A percentile compares a stretch with the other conserved stretches of the same genome.
These are phyloP conservation scores for Cosmia pyralina DNA, from an alignment of 2,888 invertebrate species.

Conservation along the genomic window DNA sequence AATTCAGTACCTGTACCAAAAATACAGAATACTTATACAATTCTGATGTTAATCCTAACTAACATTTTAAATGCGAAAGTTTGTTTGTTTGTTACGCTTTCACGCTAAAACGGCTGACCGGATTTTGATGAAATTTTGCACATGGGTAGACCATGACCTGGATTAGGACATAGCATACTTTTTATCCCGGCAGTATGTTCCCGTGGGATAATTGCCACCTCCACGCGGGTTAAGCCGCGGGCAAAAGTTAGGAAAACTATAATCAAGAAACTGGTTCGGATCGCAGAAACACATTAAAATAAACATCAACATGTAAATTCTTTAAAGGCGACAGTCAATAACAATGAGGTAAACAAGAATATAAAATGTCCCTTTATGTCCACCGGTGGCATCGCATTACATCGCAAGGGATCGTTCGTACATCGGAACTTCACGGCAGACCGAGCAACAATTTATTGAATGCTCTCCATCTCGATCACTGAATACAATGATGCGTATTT, in stretches of 20 bases:
- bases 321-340: conserved; percentile 27
- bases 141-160: too few relatives aligned
- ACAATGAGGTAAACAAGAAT: conserved; percentile 55
- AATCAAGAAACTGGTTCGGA: not conserved
- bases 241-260: not conserved
- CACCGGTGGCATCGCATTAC: not conserved
- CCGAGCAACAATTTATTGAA: conserved; percentile 39
- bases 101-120: too few relatives aligned
- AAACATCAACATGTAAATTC: conserved; percentile 2
- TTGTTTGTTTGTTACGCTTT: too few relatives aligned
- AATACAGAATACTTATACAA: not conserved
- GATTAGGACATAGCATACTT: too few relatives aligned
- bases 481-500: conserved; percentile 34
- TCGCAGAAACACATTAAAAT: conserved; percentile 1
- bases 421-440: conserved; percentile 9
- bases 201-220: too few relatives aligned
- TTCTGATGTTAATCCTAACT: not conserved
- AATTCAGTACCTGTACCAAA: not conserved
- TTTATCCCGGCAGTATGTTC: too few relatives aligned
- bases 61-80: too few relatives aligned
- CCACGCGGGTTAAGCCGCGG: too few relatives aligned
- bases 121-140: too few relatives aligned
- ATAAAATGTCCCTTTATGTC: conserved; percentile 45
- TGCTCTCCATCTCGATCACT: conserved; percentile 33
- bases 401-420: conserved; percentile 12